These are phyloP conservation scores for Lasioglossum albipes DNA, from an alignment of 1,140 invertebrate species.

Conservation along the genomic window DNA sequence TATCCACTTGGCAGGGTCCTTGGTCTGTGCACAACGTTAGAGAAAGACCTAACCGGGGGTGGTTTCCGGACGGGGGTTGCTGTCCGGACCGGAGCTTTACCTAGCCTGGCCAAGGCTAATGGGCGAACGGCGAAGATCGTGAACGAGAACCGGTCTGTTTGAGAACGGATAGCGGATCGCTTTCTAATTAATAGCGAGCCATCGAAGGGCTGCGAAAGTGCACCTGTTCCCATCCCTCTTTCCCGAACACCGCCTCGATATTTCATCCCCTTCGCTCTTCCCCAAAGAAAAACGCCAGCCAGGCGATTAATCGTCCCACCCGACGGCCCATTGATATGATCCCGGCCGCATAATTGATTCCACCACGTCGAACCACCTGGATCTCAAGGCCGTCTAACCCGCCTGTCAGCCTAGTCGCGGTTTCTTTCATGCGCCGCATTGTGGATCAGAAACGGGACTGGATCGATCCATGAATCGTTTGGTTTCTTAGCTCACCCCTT, in stretches of 20 bases:
- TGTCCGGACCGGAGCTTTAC: not conserved
- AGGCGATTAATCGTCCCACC: constrained; percentile 27
- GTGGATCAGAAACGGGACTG: no score
- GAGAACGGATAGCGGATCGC: constrained; percentile 57
- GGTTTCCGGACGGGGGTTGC: not conserved
- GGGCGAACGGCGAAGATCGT: constrained; percentile 45
- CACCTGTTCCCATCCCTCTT: constrained; percentile 15
- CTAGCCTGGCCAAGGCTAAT: constrained; percentile 13
- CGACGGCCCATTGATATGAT: not conserved
- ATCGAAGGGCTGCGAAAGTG: constrained; percentile 34
- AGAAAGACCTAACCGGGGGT: not conserved
- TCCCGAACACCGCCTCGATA: constrained; percentile 1
- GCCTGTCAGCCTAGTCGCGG: no score
- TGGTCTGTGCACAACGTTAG: constrained; percentile 7
- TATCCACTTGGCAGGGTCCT: constrained; percentile 61
- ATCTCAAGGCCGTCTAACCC: no score
- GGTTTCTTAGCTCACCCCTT: no score
- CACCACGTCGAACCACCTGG: no score
- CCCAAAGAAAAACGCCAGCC: constrained; percentile 4
- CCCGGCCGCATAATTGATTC: constrained; percentile 24
- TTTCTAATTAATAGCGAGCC: constrained; percentile 66
- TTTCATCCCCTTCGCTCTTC: constrained; percentile 3
- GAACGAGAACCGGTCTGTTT: constrained; percentile 51
- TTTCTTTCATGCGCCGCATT: no score
- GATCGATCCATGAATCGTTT: no score